These are phyloP conservation scores for Danio rerio DNA, from an alignment of 2,113 vertebrate species.

Conservation along the genomic window DNA sequence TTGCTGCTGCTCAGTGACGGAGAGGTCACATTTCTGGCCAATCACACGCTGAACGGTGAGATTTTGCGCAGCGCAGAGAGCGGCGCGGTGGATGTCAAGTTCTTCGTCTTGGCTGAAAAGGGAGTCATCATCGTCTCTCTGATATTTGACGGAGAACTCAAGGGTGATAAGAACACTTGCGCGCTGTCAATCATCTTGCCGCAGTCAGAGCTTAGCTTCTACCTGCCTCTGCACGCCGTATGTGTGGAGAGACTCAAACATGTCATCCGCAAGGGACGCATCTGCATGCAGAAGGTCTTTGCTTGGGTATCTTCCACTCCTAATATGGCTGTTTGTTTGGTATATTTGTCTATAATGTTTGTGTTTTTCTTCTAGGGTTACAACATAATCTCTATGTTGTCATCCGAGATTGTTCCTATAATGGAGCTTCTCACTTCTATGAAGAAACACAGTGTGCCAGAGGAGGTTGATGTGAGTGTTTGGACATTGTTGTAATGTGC, in stretches of 20 bases:
- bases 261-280: constrained; percentile 93
- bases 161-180: constrained; percentile 95
- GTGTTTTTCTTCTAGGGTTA: constrained; percentile 79
- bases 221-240: constrained; percentile 91
- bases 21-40: constrained; percentile 96
- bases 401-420: constrained; percentile 92
- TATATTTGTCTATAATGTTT: neutral
- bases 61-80: constrained; percentile 95
- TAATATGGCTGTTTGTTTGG: neutral
- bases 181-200: constrained; percentile 95
- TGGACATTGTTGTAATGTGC: neutral
- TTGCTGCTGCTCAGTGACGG: constrained; percentile 86
- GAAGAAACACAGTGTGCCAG: constrained; percentile 92
- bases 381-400: constrained; percentile 93
- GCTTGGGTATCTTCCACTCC: neutral
- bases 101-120: constrained; percentile 96
- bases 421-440: constrained; percentile 97
- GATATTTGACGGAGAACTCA: constrained; percentile 97
- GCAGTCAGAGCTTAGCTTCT: constrained; percentile 91
- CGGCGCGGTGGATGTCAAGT: constrained; percentile 96
- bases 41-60: constrained; percentile 97
- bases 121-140: constrained; percentile 96
- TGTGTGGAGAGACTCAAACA: constrained; percentile 95
- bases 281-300: constrained; percentile 98
- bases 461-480: constrained; percentile 90